Base-by-base conservation (phyloP, 2,888 invertebrate genomes). In the Galerucella calmariensis region DNA sequence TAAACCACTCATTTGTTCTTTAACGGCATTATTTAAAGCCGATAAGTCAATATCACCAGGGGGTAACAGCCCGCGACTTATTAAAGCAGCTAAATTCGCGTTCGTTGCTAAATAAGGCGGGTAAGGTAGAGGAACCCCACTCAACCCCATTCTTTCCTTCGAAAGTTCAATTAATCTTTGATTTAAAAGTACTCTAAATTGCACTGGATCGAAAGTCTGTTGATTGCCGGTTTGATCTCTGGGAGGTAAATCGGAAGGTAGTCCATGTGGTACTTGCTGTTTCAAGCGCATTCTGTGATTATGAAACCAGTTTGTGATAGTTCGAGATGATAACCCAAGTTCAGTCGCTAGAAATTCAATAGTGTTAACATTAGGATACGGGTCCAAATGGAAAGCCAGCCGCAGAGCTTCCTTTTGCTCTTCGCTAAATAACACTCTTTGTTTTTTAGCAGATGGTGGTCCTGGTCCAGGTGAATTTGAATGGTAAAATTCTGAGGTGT, bases 291-390 rank as follows among this genome's bases (percentile, higher is more conserved):
- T 99, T 82, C 99, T 93, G 87, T 99, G 98, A 87, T 99, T 99
- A 90, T 99, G 99, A 91, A 99, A 99, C 99, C 99, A 99, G 88
- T 99, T 99, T 76, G 98, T 98, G 83, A 99, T 98, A 71, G 99
- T 99, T 81, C 99, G 91, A 68, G 97, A 94, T 8, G 97, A 96
- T 58, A 99, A 90, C 10, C 94, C 95, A 72, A 99, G 89, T 87
- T 98, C 97, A 46, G 92, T 92, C 46, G 98, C 97, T 74, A 99
- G 90, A 85, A 97, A 97, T 86, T 99, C 98, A 80, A 99, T 97
- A 74, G 97, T 97, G 35, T 95, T 95, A 84, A 97, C 95, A 87
- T 97, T 97, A 0, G 99, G 99, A 87, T 99, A 99, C 0, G 98
- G 98, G 86, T 99, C 99, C 68, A 98, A 90, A 0, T 96, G 95